Evolutionary conservation across 2,797 vertebrate genomes (phyloP).

Genomic region (Anabacerthia variegaticeps): DNA sequence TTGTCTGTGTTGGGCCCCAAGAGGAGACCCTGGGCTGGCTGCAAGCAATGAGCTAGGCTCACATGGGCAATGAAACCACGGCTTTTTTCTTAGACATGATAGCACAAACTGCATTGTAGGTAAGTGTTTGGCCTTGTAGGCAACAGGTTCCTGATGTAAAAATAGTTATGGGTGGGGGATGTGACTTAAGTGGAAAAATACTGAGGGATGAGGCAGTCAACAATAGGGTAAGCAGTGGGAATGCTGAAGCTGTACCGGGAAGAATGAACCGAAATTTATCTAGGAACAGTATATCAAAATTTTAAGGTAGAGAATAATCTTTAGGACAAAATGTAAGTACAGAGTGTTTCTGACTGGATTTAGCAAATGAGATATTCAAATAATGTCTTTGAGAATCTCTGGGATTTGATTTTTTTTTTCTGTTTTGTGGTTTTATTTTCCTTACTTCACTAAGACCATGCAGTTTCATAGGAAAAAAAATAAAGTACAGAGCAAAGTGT

Average conservation of each 20-base stretch:
- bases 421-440: not conserved
- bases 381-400: not conserved
- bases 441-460: not conserved
- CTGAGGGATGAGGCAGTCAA: not conserved
- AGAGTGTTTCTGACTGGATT: not conserved
- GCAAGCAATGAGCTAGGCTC: not conserved
- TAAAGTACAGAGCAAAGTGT: not conserved
- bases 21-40: not conserved
- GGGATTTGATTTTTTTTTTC: not conserved
- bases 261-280: not conserved
- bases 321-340: not conserved
- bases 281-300: not conserved
- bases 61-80: rapidly evolving
- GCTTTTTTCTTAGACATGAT: not conserved
- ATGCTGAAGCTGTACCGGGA: not conserved
- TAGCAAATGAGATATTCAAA: not conserved
- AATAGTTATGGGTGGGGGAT: not conserved
- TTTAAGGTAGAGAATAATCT: not conserved
- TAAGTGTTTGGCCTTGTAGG: not conserved
- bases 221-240: not conserved
- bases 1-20: not conserved
- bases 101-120: not conserved
- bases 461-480: not conserved
- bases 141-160: slow-evolving; percentile 4
- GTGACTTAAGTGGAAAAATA: not conserved